These are phyloP conservation scores for human DNA, from an alignment of 2,113 vertebrate species.

Conservation along the genomic window DNA sequence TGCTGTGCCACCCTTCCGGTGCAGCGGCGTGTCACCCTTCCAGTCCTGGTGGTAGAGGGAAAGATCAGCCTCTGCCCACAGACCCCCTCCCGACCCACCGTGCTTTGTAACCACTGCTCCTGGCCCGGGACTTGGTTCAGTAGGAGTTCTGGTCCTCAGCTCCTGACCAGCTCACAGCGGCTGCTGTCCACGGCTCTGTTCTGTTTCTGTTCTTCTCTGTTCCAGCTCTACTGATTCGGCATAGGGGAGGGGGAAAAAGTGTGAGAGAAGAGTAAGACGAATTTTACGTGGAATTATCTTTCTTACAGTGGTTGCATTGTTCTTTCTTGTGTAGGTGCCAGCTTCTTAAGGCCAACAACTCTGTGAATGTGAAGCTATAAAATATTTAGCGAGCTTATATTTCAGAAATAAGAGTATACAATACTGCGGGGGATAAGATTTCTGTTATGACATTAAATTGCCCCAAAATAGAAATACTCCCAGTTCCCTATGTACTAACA, in stretches of 20 bases:
- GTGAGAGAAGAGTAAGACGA: background rate
- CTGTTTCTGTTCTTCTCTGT: background rate
- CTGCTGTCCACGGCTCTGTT: background rate
- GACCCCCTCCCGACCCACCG: fast-evolving
- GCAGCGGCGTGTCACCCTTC: too few species aligned
- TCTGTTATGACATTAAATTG: constrained; percentile 40
- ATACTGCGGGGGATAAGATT: background rate
- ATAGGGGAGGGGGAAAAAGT: fast-evolving
- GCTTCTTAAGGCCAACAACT: background rate
- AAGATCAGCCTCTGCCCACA: background rate
- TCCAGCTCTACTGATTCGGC: too few species aligned
- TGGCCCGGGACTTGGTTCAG: fast-evolving
- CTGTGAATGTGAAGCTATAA: background rate
- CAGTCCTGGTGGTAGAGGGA: fast-evolving
- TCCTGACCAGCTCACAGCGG: background rate
- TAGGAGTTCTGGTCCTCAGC: background rate
- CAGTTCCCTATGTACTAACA: background rate
- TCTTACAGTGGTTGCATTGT: background rate
- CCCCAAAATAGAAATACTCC: background rate
- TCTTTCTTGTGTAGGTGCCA: background rate
- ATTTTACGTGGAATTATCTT: background rate
- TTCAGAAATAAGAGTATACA: constrained; percentile 18
- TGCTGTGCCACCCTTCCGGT: too few species aligned
- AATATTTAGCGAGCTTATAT: background rate
- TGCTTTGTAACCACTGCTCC: background rate